These are phyloP conservation scores for Lepus timidus DNA, from an alignment of 2,113 vertebrate genomes.

Conservation along the genomic window DNA sequence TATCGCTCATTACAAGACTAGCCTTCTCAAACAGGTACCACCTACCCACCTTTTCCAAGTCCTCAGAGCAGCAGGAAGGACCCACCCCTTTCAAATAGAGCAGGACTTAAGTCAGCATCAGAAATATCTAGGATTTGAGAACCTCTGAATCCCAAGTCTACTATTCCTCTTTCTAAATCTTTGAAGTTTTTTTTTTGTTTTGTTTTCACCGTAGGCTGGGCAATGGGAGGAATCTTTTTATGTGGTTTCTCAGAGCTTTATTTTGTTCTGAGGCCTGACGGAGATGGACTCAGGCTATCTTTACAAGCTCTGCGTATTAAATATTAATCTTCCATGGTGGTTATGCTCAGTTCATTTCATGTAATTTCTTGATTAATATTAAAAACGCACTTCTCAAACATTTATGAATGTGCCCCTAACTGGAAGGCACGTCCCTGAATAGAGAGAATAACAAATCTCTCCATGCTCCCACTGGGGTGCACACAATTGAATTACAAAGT, in stretches of 20 bases:
- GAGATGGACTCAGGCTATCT: constrained; percentile 48
- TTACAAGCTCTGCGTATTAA: constrained; percentile 63
- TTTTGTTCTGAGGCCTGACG: constrained; percentile 33
- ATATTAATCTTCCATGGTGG: constrained; percentile 70
- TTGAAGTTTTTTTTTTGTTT: neutral
- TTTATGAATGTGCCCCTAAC: constrained; percentile 72
- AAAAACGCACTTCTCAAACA: constrained; percentile 71
- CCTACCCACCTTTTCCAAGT: neutral
- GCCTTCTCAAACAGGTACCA: neutral
- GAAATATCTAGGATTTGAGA: constrained; percentile 31
- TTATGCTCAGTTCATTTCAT: constrained; percentile 60
- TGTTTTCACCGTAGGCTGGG: neutral
- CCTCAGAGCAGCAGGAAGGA: neutral
- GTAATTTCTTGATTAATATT: constrained; percentile 79
- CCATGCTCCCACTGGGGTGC: neutral
- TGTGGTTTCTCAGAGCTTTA: constrained; percentile 8
- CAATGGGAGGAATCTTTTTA: neutral
- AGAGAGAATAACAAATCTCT: constrained; percentile 48
- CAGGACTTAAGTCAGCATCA: neutral
- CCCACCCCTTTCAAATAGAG: neutral
- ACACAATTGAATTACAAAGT: constrained; percentile 43
- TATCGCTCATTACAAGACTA: neutral
- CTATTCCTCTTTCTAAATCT: neutral
- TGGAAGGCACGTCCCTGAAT: constrained; percentile 69
- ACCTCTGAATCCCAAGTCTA: neutral